phyloP scores from a whole-genome alignment of 37 sponge, comb jelly and placozoan genomes.

The Axinella damicornis region DNA sequence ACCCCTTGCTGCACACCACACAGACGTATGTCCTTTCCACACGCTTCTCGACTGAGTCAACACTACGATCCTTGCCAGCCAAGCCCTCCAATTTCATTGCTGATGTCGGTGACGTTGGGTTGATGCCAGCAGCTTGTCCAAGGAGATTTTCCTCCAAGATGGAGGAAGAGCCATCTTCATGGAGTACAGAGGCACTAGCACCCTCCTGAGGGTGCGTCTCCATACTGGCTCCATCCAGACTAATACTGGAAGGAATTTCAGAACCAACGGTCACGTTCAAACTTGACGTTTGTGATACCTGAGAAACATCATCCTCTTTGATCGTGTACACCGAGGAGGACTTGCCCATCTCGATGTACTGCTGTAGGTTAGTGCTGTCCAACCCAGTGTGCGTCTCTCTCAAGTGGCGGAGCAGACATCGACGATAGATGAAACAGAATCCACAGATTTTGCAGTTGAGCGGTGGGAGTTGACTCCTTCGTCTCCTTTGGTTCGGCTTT shows the following conservation, averaged over 20 bases:
- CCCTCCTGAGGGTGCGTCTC: too few relatives aligned
- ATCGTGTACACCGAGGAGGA: not conserved
- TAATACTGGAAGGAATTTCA: constrained; percentile 12
- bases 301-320: not conserved
- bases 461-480: constrained; percentile 27
- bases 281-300: constrained; percentile 13
- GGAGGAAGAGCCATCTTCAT: not conserved
- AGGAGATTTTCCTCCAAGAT: not conserved
- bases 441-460: constrained; percentile 65
- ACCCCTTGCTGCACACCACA: constrained; percentile 57
- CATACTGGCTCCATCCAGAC: not conserved
- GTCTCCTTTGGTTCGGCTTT: too few relatives aligned
- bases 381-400: constrained; percentile 47
- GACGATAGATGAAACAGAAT: constrained; percentile 52
- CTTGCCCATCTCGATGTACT: constrained; percentile 15
- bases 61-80: too few relatives aligned
- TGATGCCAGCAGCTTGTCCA: not conserved
- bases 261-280: constrained; percentile 37
- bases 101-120: too few relatives aligned
- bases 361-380: constrained; percentile 38
- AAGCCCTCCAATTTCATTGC: too few relatives aligned
- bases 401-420: constrained; percentile 69
- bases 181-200: too few relatives aligned
- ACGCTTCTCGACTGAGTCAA: not conserved
- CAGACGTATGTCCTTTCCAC: constrained; percentile 18